Conservation (phyloP, 1,140 invertebrate genomes). For the Sinella curviseta region DNA sequence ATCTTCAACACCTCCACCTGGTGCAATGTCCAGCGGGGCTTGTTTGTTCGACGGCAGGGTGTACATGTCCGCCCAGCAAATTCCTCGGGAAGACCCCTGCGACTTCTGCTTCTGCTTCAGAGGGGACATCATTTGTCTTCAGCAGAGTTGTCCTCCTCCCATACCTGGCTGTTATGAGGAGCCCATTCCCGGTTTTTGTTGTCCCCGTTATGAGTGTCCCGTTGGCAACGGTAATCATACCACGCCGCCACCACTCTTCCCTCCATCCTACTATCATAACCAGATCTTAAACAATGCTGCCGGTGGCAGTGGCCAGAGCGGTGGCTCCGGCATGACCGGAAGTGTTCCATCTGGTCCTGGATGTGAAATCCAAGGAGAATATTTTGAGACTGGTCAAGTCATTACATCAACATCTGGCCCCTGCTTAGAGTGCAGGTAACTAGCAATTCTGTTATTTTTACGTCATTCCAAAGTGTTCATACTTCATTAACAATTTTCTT, state of each 20-base stretch:
- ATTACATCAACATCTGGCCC: slow-evolving; percentile 82
- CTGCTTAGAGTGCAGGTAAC: slow-evolving; percentile 89
- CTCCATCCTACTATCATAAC: slow-evolving; percentile 72
- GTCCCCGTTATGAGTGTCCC: slow-evolving; percentile 89
- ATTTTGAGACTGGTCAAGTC: slow-evolving; percentile 78
- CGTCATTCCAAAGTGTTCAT: too few species aligned
- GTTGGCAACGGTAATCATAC: slow-evolving; percentile 76
- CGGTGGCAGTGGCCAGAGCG: too few species aligned
- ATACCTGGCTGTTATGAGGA: slow-evolving; percentile 86
- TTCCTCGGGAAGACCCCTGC: slow-evolving; percentile 87
- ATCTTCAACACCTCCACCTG: slow-evolving; percentile 21
- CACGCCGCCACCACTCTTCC: slow-evolving; percentile 77
- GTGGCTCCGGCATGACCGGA: slow-evolving; percentile 29
- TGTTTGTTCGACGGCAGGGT: slow-evolving; percentile 88
- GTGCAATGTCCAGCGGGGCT: slow-evolving; percentile 71
- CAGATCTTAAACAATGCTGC: slow-evolving; percentile 39
- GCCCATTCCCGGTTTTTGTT: slow-evolving; percentile 88
- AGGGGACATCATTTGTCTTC: slow-evolving; percentile 90
- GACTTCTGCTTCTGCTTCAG: slow-evolving; percentile 97
- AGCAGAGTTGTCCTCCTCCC: slow-evolving; percentile 91
- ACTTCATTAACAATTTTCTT: too few species aligned
- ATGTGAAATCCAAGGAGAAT: slow-evolving; percentile 77
- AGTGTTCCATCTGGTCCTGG: slow-evolving; percentile 69
- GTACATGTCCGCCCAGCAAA: slow-evolving; percentile 91
- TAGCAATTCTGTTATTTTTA: slow-evolving; percentile 52